phyloP scores from a whole-genome alignment of 1,140 invertebrate species.

The Nymphalis io region DNA sequence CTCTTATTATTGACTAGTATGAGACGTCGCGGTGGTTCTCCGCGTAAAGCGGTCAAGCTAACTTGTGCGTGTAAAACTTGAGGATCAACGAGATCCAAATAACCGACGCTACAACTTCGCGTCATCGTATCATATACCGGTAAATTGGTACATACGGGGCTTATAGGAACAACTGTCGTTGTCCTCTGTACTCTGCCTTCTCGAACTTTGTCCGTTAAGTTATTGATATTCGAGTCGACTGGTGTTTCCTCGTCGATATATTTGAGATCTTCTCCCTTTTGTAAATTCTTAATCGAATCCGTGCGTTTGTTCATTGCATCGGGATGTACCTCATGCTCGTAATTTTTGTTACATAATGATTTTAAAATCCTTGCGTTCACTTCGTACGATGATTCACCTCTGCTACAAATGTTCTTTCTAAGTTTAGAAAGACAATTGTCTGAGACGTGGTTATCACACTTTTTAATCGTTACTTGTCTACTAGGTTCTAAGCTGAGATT shows the following conservation, averaged over 20 bases:
- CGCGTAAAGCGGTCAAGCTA: constrained; percentile 85
- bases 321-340: constrained; percentile 71
- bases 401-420: constrained; percentile 74
- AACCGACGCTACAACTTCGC: constrained; percentile 91
- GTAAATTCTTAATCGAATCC: constrained; percentile 65
- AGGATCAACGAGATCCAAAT: constrained; percentile 89
- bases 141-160: constrained; percentile 80
- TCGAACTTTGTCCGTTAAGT: constrained; percentile 56
- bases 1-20: constrained; percentile 85
- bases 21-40: constrained; percentile 87
- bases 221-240: constrained; percentile 63
- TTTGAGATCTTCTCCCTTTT: constrained; percentile 82
- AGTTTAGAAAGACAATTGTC: constrained; percentile 74
- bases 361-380: constrained; percentile 72
- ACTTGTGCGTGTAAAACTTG: constrained; percentile 87
- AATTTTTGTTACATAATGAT: constrained; percentile 69
- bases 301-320: constrained; percentile 62
- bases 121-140: constrained; percentile 86
- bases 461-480: constrained; percentile 74
- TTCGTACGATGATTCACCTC: constrained; percentile 68
- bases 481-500: constrained; percentile 81
- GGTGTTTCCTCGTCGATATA: constrained; percentile 85
- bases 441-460: constrained; percentile 67
- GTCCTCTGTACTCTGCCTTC: constrained; percentile 81
- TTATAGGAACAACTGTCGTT: constrained; percentile 84